Base-by-base conservation (phyloP, 1,140 invertebrate genomes). In the Nilaparvata lugens region DNA sequence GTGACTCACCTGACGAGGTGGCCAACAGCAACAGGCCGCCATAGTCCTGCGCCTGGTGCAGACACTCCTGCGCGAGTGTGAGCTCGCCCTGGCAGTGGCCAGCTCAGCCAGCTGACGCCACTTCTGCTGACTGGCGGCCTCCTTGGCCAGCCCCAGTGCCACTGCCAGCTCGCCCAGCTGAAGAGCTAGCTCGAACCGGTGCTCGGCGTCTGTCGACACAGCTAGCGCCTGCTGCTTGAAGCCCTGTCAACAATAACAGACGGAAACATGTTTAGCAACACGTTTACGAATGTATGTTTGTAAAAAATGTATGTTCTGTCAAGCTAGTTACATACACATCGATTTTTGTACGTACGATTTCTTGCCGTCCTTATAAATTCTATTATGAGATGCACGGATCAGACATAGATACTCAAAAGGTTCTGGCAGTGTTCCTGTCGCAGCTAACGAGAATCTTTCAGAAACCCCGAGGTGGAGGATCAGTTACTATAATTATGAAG, bases 161-260 rank as follows among this genome's bases (percentile, higher is more conserved):
- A 83, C 83, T 28, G 85, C 81, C 28, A 98, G 75, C 71, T 99
- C 90, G 11, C 91, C 91, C 19, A 98, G 78, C 40, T 91, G 83
- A 6, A 99, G 69, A 0, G 97, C 91, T 56, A 99, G 76, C 72
- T 99, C 97, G 77, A 99, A 99, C 73, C 91, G 89, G 70, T 99
- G 97, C 70, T 99, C 97, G 0, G 93, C 87, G 77, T 99, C 97
- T 52, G 91, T 93, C 1, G 94, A 95, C 0, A 99, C 96, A 0
- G 92, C 92, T 31, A 99, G 76, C 0, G 97, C 97, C 81, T 99
- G 95, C 66, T 93, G 83, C 72, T 97, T 97, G 76, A 98, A 98
- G 18, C 96, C 96, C 86, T 92, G 67, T 23, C 67, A 62, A 35
- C 64, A 61, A 64, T 35, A 48, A 56, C 45, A 56, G 31, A n/a